A percentile compares a stretch with the other conserved stretches of the same genome.
These are phyloP conservation scores for Zygogramma bicolorata DNA, from an alignment of 2,888 invertebrate genomes.

Conservation along the genomic window DNA sequence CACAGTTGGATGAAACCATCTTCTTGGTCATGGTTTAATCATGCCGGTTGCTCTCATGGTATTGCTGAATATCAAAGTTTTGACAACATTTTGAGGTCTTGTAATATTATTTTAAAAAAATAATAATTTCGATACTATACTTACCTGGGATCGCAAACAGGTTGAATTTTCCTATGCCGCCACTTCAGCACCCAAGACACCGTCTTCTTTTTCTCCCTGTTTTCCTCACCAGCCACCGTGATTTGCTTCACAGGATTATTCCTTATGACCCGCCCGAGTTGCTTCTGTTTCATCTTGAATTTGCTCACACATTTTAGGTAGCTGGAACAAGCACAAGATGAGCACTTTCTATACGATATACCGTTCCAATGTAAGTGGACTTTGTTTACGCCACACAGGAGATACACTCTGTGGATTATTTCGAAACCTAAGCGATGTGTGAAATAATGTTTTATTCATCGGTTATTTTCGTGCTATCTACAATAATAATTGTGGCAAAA, in stretches of 20 bases:
- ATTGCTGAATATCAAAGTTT: too few species aligned
- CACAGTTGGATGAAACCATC: too few species aligned
- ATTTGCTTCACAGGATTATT: constrained; percentile 9
- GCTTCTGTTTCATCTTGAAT: constrained; percentile 43
- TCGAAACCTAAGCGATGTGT: constrained; percentile 17
- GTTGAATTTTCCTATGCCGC: constrained; percentile 39
- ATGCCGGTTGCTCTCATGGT: too few species aligned
- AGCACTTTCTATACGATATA: constrained; percentile 7
- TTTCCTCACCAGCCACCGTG: constrained; percentile 17
- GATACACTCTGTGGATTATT: constrained; percentile 24
- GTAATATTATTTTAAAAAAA: not conserved
- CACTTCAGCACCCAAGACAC: constrained; percentile 42
- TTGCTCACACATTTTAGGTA: constrained; percentile 42
- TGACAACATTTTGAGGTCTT: too few species aligned
- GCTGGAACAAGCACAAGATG: constrained; percentile 31
- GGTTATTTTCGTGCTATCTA: not conserved
- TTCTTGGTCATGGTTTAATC: too few species aligned
- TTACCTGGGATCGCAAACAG: constrained; percentile 40
- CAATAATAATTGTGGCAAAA: too few species aligned
- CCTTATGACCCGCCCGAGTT: constrained; percentile 16
- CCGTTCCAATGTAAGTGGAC: not conserved
- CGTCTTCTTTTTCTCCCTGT: constrained; percentile 22
- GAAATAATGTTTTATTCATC: not conserved
- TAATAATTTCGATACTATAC: not conserved
- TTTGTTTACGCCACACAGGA: constrained; percentile 23